Conservation (phyloP, 2,113 vertebrate genomes). For the Onychostruthus taczanowskii region DNA sequence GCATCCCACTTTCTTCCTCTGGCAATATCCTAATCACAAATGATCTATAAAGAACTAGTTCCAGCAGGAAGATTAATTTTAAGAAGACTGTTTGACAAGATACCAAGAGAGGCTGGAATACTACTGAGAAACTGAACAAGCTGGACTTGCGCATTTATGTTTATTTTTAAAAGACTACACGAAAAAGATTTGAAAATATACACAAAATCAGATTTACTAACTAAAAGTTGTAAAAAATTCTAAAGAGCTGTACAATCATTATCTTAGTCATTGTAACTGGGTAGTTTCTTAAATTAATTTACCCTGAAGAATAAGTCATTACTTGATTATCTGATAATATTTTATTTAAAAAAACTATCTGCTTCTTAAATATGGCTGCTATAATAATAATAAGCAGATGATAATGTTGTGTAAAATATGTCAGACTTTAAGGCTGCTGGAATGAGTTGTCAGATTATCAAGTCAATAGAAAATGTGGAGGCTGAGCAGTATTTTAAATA, state of each 20-base stretch:
- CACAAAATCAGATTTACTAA: slow-evolving; percentile 81
- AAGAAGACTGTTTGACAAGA: slow-evolving; percentile 70
- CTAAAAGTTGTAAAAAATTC: slow-evolving; percentile 85
- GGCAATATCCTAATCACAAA: slow-evolving; percentile 76
- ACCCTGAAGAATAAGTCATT: slow-evolving; percentile 79
- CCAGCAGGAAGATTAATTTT: slow-evolving; percentile 79
- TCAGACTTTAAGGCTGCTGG: slow-evolving; percentile 81
- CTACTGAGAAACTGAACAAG: slow-evolving; percentile 92
- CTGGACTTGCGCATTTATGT: slow-evolving; percentile 90
- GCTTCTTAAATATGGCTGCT: slow-evolving; percentile 84
- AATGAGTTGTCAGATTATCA: slow-evolving; percentile 76
- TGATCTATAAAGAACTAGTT: slow-evolving; percentile 73
- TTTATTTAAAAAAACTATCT: slow-evolving; percentile 83
- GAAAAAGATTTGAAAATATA: slow-evolving; percentile 79
- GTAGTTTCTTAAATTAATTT: slow-evolving; percentile 85
- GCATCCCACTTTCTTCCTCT: slow-evolving; percentile 96
- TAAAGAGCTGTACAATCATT: slow-evolving; percentile 83
- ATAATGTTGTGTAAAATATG: slow-evolving; percentile 78
- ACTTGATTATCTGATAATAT: slow-evolving; percentile 84
- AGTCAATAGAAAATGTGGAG: slow-evolving; percentile 68
- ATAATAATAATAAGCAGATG: slow-evolving; percentile 82
- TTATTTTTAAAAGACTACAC: slow-evolving; percentile 82
- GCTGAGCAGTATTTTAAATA: slow-evolving; percentile 74
- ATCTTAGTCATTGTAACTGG: slow-evolving; percentile 78
- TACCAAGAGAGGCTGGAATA: slow-evolving; percentile 81